Evolutionary conservation across 2,888 invertebrate species (phyloP).

Genomic region (Xestobium rufovillosum): DNA sequence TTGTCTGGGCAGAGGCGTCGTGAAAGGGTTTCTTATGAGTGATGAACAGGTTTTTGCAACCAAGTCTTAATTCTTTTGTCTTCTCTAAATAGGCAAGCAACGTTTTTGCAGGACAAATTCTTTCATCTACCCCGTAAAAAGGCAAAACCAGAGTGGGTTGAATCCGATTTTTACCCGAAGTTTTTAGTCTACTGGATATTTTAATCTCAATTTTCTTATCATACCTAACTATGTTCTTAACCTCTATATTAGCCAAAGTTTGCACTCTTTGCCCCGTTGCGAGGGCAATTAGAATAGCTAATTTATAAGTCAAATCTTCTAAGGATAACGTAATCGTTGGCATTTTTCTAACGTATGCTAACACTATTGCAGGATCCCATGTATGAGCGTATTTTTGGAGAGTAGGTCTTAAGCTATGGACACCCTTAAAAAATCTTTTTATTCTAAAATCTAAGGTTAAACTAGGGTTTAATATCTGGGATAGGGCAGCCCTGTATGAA

Average conservation of each 20-base stretch:
- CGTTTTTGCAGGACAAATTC: constrained; percentile 10
- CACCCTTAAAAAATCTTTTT: constrained; percentile 19
- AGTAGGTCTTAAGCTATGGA: constrained; percentile 18
- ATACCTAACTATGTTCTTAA: too few relatives aligned
- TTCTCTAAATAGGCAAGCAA: constrained; percentile 6
- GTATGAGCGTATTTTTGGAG: constrained; percentile 19
- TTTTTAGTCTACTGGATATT: constrained; percentile 7
- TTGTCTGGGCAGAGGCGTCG: constrained; percentile 9
- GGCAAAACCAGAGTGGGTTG: constrained; percentile 6
- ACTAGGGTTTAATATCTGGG: constrained; percentile 1
- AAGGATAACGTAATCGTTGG: constrained; percentile 17
- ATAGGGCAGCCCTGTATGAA: constrained; percentile 8
- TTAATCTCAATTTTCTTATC: constrained; percentile 2
- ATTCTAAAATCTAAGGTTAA: neutral
- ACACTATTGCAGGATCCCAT: constrained; percentile 23
- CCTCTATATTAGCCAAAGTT: too few relatives aligned
- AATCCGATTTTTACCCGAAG: constrained; percentile 4
- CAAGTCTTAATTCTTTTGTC: constrained; percentile 7
- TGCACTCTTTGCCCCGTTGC: too few relatives aligned
- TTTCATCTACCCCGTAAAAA: constrained; percentile 6
- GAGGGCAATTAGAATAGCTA: too few relatives aligned
- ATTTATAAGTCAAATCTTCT: too few relatives aligned
- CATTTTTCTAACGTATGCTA: constrained; percentile 15
- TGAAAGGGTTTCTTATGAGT: constrained; percentile 12
- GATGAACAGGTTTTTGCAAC: constrained; percentile 5